A percentile compares a stretch with the other conserved stretches of the same genome.
These are phyloP conservation scores for Gopherus evgoodei DNA, from an alignment of 2,113 vertebrate genomes.

Conservation along the genomic window DNA sequence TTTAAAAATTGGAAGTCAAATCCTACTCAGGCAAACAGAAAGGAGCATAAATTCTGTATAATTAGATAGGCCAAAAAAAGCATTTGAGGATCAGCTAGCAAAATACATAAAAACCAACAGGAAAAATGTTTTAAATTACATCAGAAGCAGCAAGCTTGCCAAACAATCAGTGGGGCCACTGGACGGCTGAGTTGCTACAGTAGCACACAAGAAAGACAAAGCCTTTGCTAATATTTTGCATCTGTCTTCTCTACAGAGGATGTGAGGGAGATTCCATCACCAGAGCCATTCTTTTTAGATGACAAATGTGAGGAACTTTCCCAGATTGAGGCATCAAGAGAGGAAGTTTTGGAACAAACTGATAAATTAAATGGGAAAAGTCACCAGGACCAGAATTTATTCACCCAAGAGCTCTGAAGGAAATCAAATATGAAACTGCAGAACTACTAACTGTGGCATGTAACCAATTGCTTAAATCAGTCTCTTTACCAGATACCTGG, in stretches of 20 bases:
- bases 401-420: not conserved
- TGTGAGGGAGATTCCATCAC: no score
- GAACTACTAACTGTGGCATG: not conserved
- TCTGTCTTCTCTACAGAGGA: not conserved
- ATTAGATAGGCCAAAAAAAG: no score
- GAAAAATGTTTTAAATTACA: not conserved
- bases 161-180: not conserved
- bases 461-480: not conserved
- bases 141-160: not conserved
- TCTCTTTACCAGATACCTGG: not conserved
- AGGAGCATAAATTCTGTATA: not conserved
- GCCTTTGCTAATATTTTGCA: not conserved
- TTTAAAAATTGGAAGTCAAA: not conserved
- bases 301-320: no score
- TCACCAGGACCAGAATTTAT: no score
- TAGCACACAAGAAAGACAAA: not conserved
- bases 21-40: not conserved
- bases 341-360: no score
- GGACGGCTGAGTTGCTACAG: not conserved
- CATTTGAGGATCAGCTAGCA: not conserved
- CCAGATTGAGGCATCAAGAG: no score
- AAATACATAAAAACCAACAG: not conserved
- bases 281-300: no score
- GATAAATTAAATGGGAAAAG: no score
- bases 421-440: not conserved